Evolutionary conservation across 1,140 invertebrate genomes (phyloP), one percentile per base, ranked within the genome.

Genomic region (Saccostrea echinata): DNA sequence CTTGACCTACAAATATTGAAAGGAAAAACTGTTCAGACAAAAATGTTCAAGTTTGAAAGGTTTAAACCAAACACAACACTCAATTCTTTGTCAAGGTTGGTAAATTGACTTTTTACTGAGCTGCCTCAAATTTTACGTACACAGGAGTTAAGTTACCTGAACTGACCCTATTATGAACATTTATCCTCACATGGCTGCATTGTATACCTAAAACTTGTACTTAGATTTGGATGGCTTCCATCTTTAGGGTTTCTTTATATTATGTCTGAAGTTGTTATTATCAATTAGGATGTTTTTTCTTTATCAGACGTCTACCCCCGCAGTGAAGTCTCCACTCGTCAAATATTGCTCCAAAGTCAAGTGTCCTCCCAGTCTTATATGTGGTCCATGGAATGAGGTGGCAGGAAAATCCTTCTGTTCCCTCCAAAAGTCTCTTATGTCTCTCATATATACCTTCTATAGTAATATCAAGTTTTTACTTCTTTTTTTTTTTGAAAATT

Each of bases 11-110:
- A 76, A 76, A 76, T 30, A 76, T 30, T 76, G 68, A 76, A 76
- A 76, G 24, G 30, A 76, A 33, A 76, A 33, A 33, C 68, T 33
- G 30, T 12, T 76, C 68, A 76, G 30, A 33, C 24, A 76, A 76
- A 27, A 4, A 76, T 76, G 8, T 76, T 30, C 16, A 13, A 76
- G 68, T 13, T 33, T 27, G 27, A 76, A 76, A 30, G 33, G 27
- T 76, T 76, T 76, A 30, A 76, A 27, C 68, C 68, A 76, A 76
- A 76, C 68, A 76, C 30, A 76, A 76, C 27, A 30, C 68, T 35
- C 12, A 27, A 76, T 76, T 76, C 24, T 76, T 76, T 76, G 68
- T 76, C 68, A 76, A 30, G 27, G 27, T 76, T 76, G 24, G 68
- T 76, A 76, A 76, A 76, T 76, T 76, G 68, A 76, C 68, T 76